These are phyloP conservation scores for Sakesphorus luctuosus DNA, from an alignment of 2,113 vertebrate species.

Conservation along the genomic window DNA sequence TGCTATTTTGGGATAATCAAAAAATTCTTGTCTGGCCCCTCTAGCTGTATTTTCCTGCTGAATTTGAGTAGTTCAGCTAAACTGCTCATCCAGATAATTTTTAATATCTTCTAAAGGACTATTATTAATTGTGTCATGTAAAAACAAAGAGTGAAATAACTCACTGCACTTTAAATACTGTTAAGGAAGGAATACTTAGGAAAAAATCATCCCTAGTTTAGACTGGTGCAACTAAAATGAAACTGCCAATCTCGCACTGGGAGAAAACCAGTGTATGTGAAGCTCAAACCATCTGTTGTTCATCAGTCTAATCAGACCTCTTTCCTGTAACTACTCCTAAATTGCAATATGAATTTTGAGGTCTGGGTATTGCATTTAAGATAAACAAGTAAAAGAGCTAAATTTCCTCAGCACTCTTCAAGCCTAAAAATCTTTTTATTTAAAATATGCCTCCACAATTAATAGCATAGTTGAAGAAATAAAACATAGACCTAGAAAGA, in stretches of 20 bases:
- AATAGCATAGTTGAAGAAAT: not conserved
- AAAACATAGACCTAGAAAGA: not conserved
- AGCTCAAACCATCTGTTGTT: conserved; percentile 61
- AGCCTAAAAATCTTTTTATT: not conserved
- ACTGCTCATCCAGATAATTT: not conserved
- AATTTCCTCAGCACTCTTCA: not conserved
- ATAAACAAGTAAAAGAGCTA: conserved; percentile 2
- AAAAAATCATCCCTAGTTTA: not conserved
- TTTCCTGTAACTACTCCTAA: conserved; percentile 45
- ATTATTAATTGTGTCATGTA: not conserved
- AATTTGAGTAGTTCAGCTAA: not conserved
- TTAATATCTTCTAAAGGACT: not conserved
- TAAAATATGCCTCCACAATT: not conserved
- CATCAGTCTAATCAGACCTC: conserved; percentile 62
- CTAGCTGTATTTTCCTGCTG: not conserved
- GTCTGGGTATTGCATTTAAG: not conserved
- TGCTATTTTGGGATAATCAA: not conserved
- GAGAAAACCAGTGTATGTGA: conserved; percentile 13
- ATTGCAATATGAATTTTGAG: conserved; percentile 37
- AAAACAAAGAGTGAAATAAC: not conserved
- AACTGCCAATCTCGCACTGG: not conserved
- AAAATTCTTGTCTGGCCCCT: not conserved
- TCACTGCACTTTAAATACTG: not conserved
- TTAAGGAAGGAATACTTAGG: not conserved
- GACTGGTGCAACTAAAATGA: conserved; percentile 4